Base-by-base conservation (phyloP, 2,113 vertebrate genomes). In the Sylvia atricapilla region DNA sequence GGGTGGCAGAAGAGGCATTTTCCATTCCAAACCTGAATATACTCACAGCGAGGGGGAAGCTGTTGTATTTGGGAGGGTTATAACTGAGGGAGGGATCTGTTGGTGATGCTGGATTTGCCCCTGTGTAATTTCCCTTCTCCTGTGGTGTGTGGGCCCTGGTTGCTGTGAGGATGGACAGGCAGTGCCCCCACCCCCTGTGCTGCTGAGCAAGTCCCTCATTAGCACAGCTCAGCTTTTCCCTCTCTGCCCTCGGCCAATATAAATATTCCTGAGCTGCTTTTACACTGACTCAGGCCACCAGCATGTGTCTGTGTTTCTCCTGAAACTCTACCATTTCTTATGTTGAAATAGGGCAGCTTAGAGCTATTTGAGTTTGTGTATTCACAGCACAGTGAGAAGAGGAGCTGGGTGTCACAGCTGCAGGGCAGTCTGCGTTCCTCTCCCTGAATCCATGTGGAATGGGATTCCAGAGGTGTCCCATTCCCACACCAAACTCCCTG, bases 201-300 rank as follows among this genome's bases (percentile, higher is more conserved):
- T 64, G 14, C 39, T 84, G 58, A 77, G 49, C 56, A 22, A 24
- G 27, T 62, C 72, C 5, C 89, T 89, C 87, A 43, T 53, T 49
- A 46, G 84, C 76, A 53, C 74, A 31, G 66, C 67, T 91, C 63
- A 79, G 76, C 84, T 83, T 55, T 84, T 78, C 79, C 33, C 46
- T 84, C 80, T 60, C 41, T 39, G 73, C 43, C 16, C 39, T 89
- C 69, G 35, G 68, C 91, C 94, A 84, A 15, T 60, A 15, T n/a
- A 69, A 88, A 89, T 73, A 93, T 78, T 95, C 82, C 87, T 30
- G 63, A 84, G 62, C 69, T 77, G 63, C 60, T 94, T 87, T 86
- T 81, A 8, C 41, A 20, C 13, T 5, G 39, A 6, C 22, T 64
- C 72, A 27, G 73, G 13, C 35, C 52, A 60, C 56, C 31, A 74